Evolutionary conservation across 1,140 invertebrate genomes (phyloP).

Genomic region (Philaenus spumarius): DNA sequence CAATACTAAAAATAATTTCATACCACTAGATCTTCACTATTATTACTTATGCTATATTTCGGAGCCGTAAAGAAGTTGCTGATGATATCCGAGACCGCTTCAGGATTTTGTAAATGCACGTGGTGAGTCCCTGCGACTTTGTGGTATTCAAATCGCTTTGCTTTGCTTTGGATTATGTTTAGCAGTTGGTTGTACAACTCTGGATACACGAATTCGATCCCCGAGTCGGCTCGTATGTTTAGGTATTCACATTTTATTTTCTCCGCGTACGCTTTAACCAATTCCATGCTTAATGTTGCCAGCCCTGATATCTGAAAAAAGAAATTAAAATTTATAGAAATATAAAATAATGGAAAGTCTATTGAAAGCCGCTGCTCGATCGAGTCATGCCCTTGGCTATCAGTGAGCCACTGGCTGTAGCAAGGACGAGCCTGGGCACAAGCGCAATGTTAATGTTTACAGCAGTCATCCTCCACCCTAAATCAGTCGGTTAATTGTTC

Average conservation of each 20-base stretch:
- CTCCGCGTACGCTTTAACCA: slow-evolving; percentile 58
- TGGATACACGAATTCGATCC: slow-evolving; percentile 55
- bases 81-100: slow-evolving; percentile 47
- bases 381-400: too few relatives aligned
- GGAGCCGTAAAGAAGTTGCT: not conserved
- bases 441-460: too few relatives aligned
- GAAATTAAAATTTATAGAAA: too few relatives aligned
- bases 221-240: slow-evolving; percentile 64
- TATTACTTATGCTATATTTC: too few relatives aligned
- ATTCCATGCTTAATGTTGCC: slow-evolving; percentile 63
- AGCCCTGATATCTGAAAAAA: slow-evolving; percentile 50
- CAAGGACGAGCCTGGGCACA: too few relatives aligned
- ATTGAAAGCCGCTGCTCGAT: too few relatives aligned
- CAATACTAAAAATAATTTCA: too few relatives aligned
- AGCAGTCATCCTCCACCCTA: too few relatives aligned
- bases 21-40: too few relatives aligned
- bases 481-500: too few relatives aligned
- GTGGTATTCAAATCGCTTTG: slow-evolving; percentile 54
- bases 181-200: slow-evolving; percentile 59
- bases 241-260: slow-evolving; percentile 68
- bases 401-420: too few relatives aligned
- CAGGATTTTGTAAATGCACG: slow-evolving; percentile 71
- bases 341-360: too few relatives aligned
- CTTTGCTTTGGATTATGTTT: slow-evolving; percentile 51
- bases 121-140: slow-evolving; percentile 77